Percentiles rank a stretch among this genome's conserved stretches.
Evolutionary conservation across 2,888 invertebrate species (phyloP).

Genomic region (Brachycybe producta): DNA sequence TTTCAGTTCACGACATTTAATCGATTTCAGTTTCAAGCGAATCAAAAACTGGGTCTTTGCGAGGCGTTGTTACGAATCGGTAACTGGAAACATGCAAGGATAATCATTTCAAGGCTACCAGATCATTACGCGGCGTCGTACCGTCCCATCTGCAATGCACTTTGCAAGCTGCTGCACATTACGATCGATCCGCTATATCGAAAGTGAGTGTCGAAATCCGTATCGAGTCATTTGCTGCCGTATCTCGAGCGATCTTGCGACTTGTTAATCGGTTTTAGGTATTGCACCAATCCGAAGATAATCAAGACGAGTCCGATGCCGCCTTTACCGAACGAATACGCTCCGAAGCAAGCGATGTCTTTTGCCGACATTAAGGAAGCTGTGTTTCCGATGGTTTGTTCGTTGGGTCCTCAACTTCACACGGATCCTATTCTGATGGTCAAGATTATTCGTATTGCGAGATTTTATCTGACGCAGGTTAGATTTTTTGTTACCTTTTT

Average conservation of each 20-base stretch:
- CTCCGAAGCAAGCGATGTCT: conserved; percentile 52
- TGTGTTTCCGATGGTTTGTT: conserved; percentile 71
- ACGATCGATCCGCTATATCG: conserved; percentile 77
- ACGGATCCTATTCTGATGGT: conserved; percentile 79
- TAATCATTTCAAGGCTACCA: conserved; percentile 68
- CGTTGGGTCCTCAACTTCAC: conserved; percentile 76
- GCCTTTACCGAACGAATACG: conserved; percentile 30
- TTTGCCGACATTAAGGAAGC: conserved; percentile 58
- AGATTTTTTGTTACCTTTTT: not conserved
- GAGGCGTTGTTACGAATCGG: conserved; percentile 77
- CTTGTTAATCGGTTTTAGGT: conserved; percentile 7
- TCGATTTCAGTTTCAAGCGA: no score
- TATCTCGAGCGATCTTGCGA: no score
- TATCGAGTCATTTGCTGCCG: not conserved
- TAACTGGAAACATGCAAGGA: conserved; percentile 76
- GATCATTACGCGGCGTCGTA: conserved; percentile 63
- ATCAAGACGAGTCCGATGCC: conserved; percentile 5
- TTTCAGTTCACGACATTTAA: no score
- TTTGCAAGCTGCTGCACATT: conserved; percentile 66
- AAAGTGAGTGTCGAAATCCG: conserved; percentile 42
- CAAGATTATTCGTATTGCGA: conserved; percentile 53
- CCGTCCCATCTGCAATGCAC: conserved; percentile 59
- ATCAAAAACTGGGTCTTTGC: conserved; percentile 88
- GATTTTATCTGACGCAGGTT: conserved; percentile 38
- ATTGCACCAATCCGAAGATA: not conserved